Base-by-base conservation (phyloP, 2,797 vertebrate species). In the Labeo calbasu region DNA sequence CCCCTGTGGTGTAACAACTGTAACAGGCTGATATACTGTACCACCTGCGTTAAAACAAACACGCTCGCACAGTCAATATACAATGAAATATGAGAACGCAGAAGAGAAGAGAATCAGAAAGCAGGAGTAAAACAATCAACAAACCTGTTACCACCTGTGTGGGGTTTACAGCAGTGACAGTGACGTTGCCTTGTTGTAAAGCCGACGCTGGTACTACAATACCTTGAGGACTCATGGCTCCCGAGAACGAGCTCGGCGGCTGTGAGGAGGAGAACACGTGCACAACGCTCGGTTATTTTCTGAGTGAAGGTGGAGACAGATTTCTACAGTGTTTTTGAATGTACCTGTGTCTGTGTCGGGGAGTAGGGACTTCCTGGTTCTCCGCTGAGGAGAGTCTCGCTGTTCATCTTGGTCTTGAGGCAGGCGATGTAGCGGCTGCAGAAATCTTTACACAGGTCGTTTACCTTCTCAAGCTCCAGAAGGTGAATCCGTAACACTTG, bases 331-430 rank as follows among this genome's bases (percentile, higher is more conserved):
- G 79, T 77, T 51, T 53, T 28, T 36, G 25, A 57, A 14, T 61
- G 53, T 88, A 84, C 79, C 75, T 61, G 86, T 82, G 94, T 92
- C 85, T 94, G 96, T 83, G 94, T 93, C 4, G 95, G 95, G 48
- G 96, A 96, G 13, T 96, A 96, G 0, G 95, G 94, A 86, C 95
- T 95, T 46, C 94, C 94, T 1, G 96, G 93, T 8, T 96, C 96
- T 77, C 94, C 95, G 32, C 96, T 96, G 86, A 97, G 87, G 2
- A 97, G 90, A 15, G 96, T 96, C 88, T 97, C 96, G 55, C 95
- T 96, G 89, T 96, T 96, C 96, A 97, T 96, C 91, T 97, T 97
- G 21, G 96, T 96, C 87, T 96, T 96, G 28, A 97, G 92, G 86
- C 96, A 97, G 86, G 96, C 95, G 86, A 97, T 96, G 68, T 97